These are phyloP conservation scores for Nyctalus aviator DNA, from an alignment of 2,797 vertebrate genomes.

Conservation along the genomic window DNA sequence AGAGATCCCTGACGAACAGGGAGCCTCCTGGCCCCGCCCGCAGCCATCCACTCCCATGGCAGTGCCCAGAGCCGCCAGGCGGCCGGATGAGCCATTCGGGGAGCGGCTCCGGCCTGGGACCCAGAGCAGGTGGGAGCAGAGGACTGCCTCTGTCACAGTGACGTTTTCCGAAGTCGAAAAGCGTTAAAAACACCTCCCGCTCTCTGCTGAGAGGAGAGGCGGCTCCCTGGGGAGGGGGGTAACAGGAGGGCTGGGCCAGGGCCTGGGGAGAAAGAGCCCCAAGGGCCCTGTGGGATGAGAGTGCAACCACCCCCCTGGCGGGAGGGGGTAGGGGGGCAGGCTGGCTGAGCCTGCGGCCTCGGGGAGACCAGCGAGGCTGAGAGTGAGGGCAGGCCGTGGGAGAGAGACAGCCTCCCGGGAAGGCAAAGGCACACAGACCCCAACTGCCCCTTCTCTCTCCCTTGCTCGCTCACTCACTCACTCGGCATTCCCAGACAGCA, in stretches of 20 bases:
- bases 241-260: background rate
- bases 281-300: background rate
- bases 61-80: background rate
- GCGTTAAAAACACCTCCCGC: conserved; percentile 47
- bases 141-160: conserved; percentile 65
- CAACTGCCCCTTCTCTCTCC: background rate
- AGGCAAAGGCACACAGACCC: background rate
- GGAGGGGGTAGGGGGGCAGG: background rate
- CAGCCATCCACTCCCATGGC: conserved; percentile 5
- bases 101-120: conserved; percentile 3
- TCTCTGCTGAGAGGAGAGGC: conserved; percentile 4
- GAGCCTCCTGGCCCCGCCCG: background rate
- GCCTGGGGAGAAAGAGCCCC: background rate
- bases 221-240: background rate
- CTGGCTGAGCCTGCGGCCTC: background rate
- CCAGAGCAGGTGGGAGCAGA: background rate
- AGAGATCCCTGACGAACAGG: background rate
- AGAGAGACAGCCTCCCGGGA: background rate
- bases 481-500: conserved; percentile 60
- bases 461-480: background rate
- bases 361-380: background rate
- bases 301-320: background rate
- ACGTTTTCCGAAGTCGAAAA: conserved; percentile 72
- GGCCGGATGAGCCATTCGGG: rapidly evolving
- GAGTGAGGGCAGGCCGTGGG: background rate